Conservation (phyloP, 2,888 invertebrate genomes). For the Camponotus fellah region DNA sequence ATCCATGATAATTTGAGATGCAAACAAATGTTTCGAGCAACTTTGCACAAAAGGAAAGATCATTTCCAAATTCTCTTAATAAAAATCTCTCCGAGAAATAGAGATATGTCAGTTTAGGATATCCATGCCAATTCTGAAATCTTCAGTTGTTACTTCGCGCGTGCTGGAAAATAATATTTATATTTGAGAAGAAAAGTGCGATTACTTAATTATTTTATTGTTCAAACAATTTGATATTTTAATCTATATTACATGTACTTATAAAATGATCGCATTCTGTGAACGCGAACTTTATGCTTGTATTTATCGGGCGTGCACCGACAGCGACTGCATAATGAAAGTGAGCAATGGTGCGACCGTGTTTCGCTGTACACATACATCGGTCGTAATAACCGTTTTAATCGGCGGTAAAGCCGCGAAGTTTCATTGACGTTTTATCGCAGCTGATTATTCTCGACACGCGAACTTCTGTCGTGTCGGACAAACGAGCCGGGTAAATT, state of each 20-base stretch:
- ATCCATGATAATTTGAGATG: not conserved
- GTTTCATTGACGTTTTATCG: conserved; percentile 51
- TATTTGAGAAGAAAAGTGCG: not conserved
- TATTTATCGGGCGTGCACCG: conserved; percentile 23
- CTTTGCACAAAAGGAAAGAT: not conserved
- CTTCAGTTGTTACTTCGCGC: not conserved
- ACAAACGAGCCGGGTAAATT: conserved; percentile 43
- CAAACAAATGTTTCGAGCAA: not conserved
- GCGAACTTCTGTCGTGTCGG: conserved; percentile 38
- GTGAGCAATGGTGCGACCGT: not conserved
- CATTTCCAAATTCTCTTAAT: not conserved
- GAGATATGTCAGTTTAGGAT: not conserved
- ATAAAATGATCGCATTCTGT: not conserved
- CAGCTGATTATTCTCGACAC: conserved; percentile 48
- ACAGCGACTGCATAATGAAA: conserved; percentile 19
- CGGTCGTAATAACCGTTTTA: conserved; percentile 47
- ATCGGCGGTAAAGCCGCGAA: conserved; percentile 32
- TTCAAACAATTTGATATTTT: conserved; percentile 14
- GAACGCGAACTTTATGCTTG: not conserved
- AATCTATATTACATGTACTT: not conserved
- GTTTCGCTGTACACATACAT: conserved; percentile 10
- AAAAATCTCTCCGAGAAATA: not conserved
- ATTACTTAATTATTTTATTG: not conserved
- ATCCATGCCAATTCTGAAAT: not conserved
- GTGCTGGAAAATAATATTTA: not conserved